Evolutionary conservation across 2,797 vertebrate genomes (phyloP), one percentile per base, ranked within the genome.

Genomic region (Rhabdomys pumilio): DNA sequence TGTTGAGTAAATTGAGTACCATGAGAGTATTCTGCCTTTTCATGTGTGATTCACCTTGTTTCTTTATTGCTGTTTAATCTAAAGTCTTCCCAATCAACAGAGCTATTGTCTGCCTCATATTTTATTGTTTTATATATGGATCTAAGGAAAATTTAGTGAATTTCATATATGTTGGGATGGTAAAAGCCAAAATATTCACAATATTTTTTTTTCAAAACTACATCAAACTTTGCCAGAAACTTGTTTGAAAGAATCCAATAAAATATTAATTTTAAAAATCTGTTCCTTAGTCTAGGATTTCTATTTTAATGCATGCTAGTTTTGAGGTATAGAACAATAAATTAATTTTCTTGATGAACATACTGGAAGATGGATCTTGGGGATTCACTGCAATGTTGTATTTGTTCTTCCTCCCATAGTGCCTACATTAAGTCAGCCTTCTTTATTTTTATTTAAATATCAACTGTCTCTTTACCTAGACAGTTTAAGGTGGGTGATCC

Each of bases 151-250:
- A 77, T 22, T 94, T 14, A 76, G 2, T 50, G 67, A 79, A 63
- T 84, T 94, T 63, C 22, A 79, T 61, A 47, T 87, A 82, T 50
- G 72, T 72, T 72, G 34, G 15, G 11, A 69, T 29, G 41, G 19
- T 77, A 75, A 12, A 65, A 47, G 3, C 67, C 59, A 22, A 85
- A 90, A 55, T 77, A 11, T 69, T 89, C 29, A 72, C 15, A 89
- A 69, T 65, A 77, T 50, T 90, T 34, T 67, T 20, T 87, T 90
- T 88, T 53, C 26, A 94, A 96, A 97, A 72, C 93, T 73, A n/a
- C 57, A 34, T n/a, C 15, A 96, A 88, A 63, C 20, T 61, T 4
- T 73, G n/a, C 82, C 38, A 94, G 47, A 94, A 61, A 82, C 44
- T 17, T 44, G 15, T 63, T 63, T 63, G 59, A 84, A 63, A 15